Conservation (phyloP, 2,888 invertebrate genomes). For the Pasiphila rectangulata region DNA sequence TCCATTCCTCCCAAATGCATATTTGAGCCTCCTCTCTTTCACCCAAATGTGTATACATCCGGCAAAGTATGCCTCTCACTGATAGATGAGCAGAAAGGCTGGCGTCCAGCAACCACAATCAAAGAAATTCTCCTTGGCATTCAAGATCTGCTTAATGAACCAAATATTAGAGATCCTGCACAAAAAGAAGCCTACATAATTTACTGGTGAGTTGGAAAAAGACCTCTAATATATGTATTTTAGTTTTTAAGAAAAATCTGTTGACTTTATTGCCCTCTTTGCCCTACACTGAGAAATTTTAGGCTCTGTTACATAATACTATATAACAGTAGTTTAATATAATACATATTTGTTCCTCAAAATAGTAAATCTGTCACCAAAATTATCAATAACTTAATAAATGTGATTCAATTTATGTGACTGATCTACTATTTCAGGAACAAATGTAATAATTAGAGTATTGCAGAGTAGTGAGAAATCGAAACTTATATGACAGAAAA, state of each 20-base stretch:
- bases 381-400: no score
- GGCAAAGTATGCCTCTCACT: constrained; percentile 97
- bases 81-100: constrained; percentile 98
- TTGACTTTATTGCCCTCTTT: no score
- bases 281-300: no score
- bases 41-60: constrained; percentile 95
- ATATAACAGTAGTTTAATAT: no score
- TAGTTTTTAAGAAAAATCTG: constrained; percentile 1
- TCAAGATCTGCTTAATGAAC: constrained; percentile 97
- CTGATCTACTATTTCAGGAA: no score
- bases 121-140: constrained; percentile 99
- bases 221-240: neutral
- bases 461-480: no score
- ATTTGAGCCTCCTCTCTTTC: constrained; percentile 99
- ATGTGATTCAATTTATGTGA: no score
- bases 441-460: no score
- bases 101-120: constrained; percentile 99
- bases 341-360: constrained; percentile 8
- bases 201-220: constrained; percentile 80
- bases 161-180: constrained; percentile 99
- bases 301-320: no score
- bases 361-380: no score
- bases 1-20: constrained; percentile 99
- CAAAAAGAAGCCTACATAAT: constrained; percentile 99
- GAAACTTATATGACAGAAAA: no score